Conservation (phyloP, 1,140 invertebrate species). For the silkworm (Bombyx mori) region DNA sequence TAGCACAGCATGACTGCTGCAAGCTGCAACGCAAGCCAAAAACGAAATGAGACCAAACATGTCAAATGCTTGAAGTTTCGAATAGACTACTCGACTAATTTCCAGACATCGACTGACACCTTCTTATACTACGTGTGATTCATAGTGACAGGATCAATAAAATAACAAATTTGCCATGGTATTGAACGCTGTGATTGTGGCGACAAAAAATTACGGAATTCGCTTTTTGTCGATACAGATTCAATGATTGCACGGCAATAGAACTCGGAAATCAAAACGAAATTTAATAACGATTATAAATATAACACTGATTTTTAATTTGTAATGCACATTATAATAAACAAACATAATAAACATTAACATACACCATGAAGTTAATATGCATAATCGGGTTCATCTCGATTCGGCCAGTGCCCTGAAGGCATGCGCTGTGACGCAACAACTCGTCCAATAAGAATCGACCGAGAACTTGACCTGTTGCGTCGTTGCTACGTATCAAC, state of each 20-base stretch:
- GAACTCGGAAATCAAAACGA: too few relatives aligned
- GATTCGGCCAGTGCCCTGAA: slow-evolving; percentile 35
- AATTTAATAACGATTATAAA: too few relatives aligned
- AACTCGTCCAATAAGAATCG: slow-evolving; percentile 41
- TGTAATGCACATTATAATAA: too few relatives aligned
- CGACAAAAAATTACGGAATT: slow-evolving; percentile 17
- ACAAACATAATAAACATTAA: too few relatives aligned
- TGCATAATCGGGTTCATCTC: too few relatives aligned
- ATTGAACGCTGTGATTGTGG: slow-evolving; percentile 38
- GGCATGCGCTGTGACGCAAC: slow-evolving; percentile 38
- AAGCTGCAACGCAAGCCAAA: slow-evolving; percentile 31
- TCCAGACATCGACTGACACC: slow-evolving; percentile 10
- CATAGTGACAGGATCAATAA: slow-evolving; percentile 43
- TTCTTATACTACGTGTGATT: slow-evolving; percentile 48
- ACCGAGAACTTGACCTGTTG: slow-evolving; percentile 53
- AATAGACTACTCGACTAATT: slow-evolving; percentile 25
- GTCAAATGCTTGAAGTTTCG: slow-evolving; percentile 13
- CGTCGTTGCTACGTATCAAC: slow-evolving; percentile 26
- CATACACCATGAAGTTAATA: too few relatives aligned
- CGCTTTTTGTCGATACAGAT: too few relatives aligned
- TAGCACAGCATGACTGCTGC: slow-evolving; percentile 32
- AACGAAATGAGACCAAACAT: slow-evolving; percentile 35
- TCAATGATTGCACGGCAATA: too few relatives aligned
- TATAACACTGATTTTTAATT: too few relatives aligned
- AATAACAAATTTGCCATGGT: slow-evolving; percentile 46